Percentiles rank a stretch among this genome's conserved stretches.
Conservation (phyloP, 1,140 invertebrate species). For the Drosophila bocqueti region DNA sequence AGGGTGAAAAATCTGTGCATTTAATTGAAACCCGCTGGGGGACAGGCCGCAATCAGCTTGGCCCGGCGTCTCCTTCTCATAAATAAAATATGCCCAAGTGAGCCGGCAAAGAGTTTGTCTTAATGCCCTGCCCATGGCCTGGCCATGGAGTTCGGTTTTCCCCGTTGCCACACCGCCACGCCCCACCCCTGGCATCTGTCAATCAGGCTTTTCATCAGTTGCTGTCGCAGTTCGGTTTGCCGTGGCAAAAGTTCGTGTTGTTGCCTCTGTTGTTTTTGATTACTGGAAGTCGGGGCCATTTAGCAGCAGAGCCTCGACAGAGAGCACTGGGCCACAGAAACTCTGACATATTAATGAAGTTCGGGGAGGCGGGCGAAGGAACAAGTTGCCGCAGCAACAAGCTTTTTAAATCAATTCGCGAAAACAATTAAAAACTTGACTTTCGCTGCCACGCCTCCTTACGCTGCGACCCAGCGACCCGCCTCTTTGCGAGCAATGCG, state of each 20-base stretch:
- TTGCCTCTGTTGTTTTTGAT: slow-evolving; percentile 48
- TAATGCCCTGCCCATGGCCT: slow-evolving; percentile 33
- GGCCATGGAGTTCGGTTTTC: slow-evolving; percentile 10
- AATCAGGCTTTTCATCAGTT: slow-evolving; percentile 55
- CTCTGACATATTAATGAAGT: slow-evolving; percentile 75
- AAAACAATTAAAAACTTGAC: slow-evolving; percentile 80
- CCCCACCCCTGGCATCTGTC: slow-evolving; percentile 21
- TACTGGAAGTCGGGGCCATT: slow-evolving; percentile 56
- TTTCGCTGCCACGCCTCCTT: slow-evolving; percentile 29
- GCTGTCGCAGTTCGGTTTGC: slow-evolving; percentile 40
- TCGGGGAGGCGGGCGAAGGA: slow-evolving; percentile 10
- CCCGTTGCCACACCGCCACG: neutral
- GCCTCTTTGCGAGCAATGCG: slow-evolving; percentile 18
- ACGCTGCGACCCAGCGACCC: neutral
- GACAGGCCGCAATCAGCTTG: slow-evolving; percentile 47
- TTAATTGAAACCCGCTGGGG: slow-evolving; percentile 72
- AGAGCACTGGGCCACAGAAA: slow-evolving; percentile 24
- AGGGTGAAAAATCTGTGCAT: slow-evolving; percentile 67
- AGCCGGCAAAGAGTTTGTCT: slow-evolving; percentile 54
- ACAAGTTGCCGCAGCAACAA: slow-evolving; percentile 54
- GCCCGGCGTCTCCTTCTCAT: slow-evolving; percentile 44
- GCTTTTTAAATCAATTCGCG: slow-evolving; percentile 76
- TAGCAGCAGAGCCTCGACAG: slow-evolving; percentile 34
- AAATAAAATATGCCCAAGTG: slow-evolving; percentile 71
- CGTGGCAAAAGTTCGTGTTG: slow-evolving; percentile 10